Evolutionary conservation across 2,113 vertebrate species (phyloP), one percentile per base, ranked within the genome.

Genomic region (Eidolon helvum): DNA sequence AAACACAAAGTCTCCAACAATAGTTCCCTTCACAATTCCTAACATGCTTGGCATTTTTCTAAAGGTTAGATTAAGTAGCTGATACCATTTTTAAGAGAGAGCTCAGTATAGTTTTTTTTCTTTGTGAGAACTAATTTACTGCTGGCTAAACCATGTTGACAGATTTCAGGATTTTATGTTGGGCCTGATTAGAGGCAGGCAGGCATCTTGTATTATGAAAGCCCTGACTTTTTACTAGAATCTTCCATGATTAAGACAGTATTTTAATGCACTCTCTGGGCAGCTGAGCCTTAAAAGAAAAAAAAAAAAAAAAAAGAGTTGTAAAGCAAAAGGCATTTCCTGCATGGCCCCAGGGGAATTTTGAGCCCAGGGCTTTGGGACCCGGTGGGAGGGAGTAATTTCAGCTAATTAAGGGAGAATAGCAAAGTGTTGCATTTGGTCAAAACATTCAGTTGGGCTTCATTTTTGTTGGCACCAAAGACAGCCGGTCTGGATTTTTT

Each of bases 301-400:
- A 98, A 98, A 98, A 7, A 59, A 78, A 80, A 80, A 63, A 78
- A 80, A 82, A 65, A 98, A 98, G 94, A 98, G 98, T 97, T 99
- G 98, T 98, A 99, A 99, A 99, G 98, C 98, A 98, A 99, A 99
- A 98, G 99, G 98, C 98, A 99, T 99, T 99, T 99, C 99, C 99
- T 99, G 99, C 97, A 98, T 90, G 96, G 98, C 98, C 99, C 97
- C 97, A 16, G 98, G 98, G 98, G 98, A 98, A 98, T 98, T 98
- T 84, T 90, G 97, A 98, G 98, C 98, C 97, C 91, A 94, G 98
- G 97, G 98, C 98, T 98, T 94, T 84, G 91, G 97, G 97, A 98
- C 98, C 98, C 96, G 50, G 98, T 98, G 98, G 98, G 98, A 98
- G 98, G 98, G 98, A 97, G 98, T 98, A 98, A 98, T 98, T 99